A percentile compares a stretch with the other conserved stretches of the same genome.
These are phyloP conservation scores for Sebastes nivosus DNA, from an alignment of 2,797 vertebrate species.

Conservation along the genomic window DNA sequence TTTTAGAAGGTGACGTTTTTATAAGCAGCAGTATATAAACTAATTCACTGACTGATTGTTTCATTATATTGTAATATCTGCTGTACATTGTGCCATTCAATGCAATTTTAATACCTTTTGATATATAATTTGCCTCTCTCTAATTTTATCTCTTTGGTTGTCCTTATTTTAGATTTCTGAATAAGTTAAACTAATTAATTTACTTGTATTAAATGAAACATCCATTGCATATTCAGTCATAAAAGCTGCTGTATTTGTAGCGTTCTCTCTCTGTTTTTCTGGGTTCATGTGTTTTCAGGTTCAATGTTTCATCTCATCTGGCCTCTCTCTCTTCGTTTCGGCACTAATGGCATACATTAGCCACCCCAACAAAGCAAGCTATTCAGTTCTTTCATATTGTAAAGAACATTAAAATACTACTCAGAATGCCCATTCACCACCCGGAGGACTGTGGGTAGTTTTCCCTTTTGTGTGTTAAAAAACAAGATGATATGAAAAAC, in stretches of 20 bases:
- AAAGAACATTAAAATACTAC: constrained; percentile 7
- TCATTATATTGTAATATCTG: neutral
- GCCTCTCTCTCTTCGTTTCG: neutral
- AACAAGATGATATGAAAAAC: constrained; percentile 6
- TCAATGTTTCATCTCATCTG: constrained; percentile 7
- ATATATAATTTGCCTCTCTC: neutral
- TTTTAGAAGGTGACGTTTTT: neutral
- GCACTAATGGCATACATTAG: constrained; percentile 52
- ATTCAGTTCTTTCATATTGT: constrained; percentile 15
- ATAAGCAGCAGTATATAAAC: neutral
- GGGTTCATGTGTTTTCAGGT: neutral
- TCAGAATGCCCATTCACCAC: neutral
- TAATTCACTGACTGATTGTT: neutral
- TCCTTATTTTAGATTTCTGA: neutral
- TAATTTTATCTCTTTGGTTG: neutral
- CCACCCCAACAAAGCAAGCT: neutral
- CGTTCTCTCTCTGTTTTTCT: neutral
- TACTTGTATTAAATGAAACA: neutral
- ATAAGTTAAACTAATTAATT: neutral
- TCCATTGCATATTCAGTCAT: neutral
- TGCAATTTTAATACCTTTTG: neutral
- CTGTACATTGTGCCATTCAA: neutral
- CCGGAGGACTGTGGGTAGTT: neutral
- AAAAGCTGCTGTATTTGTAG: neutral
- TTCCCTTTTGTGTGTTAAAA: constrained; percentile 19